Evolutionary conservation across 53 echinoderm and acorn worm species (phyloP).

Genomic region (Paelopatides confundens): DNA sequence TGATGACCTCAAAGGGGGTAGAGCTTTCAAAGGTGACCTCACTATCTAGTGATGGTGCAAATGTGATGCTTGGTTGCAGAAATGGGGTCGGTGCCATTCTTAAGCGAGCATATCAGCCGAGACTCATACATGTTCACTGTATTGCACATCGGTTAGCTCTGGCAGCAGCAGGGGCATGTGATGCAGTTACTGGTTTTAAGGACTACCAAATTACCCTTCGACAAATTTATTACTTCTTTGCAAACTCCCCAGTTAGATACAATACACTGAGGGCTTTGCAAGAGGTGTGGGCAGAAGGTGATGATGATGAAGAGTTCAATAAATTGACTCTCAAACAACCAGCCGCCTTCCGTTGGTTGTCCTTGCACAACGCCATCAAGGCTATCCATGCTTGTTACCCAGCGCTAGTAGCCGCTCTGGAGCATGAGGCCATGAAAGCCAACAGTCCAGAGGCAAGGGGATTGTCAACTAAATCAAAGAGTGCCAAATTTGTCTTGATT

Average conservation of each 20-base stretch:
- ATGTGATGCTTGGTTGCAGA: neutral
- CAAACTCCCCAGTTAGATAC: neutral
- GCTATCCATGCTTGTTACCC: neutral
- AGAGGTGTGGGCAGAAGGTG: neutral
- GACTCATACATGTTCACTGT: neutral
- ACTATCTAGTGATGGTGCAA: neutral
- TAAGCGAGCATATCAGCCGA: neutral
- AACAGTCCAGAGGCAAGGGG: neutral
- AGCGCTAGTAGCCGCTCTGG: neutral
- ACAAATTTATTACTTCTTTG: neutral
- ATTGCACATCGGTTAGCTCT: neutral
- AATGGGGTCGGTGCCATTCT: neutral
- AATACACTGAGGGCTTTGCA: neutral
- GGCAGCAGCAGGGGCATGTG: neutral
- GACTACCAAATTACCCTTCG: neutral
- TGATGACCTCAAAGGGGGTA: neutral
- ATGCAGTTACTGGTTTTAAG: neutral
- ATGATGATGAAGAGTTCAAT: neutral
- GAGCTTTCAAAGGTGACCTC: neutral
- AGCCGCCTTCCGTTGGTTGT: neutral
- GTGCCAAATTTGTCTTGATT: neutral
- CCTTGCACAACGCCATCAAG: neutral
- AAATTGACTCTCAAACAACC: neutral
- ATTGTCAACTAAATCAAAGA: neutral
- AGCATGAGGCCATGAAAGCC: neutral